Percentiles rank a stretch among this genome's conserved stretches.
phyloP scores from a whole-genome alignment of 1,140 invertebrate species.

The Musca domestica region DNA sequence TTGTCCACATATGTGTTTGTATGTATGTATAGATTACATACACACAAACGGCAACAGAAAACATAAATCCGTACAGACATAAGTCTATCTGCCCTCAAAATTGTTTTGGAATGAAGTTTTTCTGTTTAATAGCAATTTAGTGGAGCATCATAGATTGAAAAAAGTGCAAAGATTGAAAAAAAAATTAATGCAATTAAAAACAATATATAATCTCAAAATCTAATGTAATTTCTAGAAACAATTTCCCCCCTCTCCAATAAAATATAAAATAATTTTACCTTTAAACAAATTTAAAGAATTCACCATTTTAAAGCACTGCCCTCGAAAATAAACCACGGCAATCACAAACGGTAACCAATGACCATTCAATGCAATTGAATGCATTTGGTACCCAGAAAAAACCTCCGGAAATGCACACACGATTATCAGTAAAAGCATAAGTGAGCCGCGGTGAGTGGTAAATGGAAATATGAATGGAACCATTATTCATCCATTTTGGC shows the following conservation, averaged over 20 bases:
- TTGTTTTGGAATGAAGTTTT: not conserved
- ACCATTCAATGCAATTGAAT: conserved; percentile 1
- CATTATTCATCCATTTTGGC: too few relatives aligned
- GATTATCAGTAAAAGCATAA: conserved; percentile 19
- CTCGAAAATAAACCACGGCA: not conserved
- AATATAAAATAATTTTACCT: too few relatives aligned
- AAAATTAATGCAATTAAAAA: not conserved
- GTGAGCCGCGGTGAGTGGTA: not conserved
- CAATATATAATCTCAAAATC: not conserved
- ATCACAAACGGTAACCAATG: conserved; percentile 22
- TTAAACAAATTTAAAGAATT: not conserved
- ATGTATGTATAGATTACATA: not conserved
- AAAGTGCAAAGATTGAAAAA: too few relatives aligned
- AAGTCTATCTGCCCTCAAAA: not conserved
- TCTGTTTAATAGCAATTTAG: too few relatives aligned
- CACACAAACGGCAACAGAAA: not conserved
- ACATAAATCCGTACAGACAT: not conserved
- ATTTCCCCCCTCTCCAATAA: not conserved
- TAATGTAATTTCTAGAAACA: not conserved
- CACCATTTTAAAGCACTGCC: not conserved
- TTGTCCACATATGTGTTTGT: not conserved
- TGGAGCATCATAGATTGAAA: too few relatives aligned
- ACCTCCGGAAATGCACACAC: conserved; percentile 15
- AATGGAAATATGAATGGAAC: too few relatives aligned
- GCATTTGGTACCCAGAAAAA: conserved; percentile 4